phyloP scores from a whole-genome alignment of 2,113 vertebrate species.

The Spea multiplicata region DNA sequence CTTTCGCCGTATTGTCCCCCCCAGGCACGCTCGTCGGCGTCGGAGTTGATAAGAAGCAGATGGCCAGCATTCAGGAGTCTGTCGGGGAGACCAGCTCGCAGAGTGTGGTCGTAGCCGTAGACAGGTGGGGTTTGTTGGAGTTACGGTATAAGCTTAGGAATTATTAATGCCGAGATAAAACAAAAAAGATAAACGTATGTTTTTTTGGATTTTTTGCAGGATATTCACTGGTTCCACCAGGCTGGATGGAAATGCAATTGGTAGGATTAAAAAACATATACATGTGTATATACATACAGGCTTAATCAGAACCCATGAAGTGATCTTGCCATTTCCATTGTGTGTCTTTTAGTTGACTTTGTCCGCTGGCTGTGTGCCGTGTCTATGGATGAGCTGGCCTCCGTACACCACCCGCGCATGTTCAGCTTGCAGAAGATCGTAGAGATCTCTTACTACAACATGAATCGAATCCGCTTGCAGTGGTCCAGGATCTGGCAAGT shows the following conservation, averaged over 20 bases:
- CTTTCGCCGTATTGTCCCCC: slow-evolving; percentile 25
- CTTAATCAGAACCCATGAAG: neutral
- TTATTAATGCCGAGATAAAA: no score
- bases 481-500: slow-evolving; percentile 98
- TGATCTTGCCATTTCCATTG: neutral
- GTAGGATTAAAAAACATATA: slow-evolving; percentile 57
- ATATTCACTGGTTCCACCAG: slow-evolving; percentile 96
- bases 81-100: slow-evolving; percentile 97
- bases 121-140: slow-evolving; percentile 71
- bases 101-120: slow-evolving; percentile 95
- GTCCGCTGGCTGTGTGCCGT: slow-evolving; percentile 94
- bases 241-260: slow-evolving; percentile 93
- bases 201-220: slow-evolving; percentile 63
- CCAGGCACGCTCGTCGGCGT: slow-evolving; percentile 85
- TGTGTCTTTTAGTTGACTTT: slow-evolving; percentile 82
- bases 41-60: slow-evolving; percentile 86
- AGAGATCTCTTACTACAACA: slow-evolving; percentile 98
- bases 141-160: no score
- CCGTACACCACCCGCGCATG: slow-evolving; percentile 91
- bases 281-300: neutral
- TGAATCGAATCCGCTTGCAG: slow-evolving; percentile 95
- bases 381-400: slow-evolving; percentile 96
- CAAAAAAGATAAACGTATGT: no score
- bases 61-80: slow-evolving; percentile 93
- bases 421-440: slow-evolving; percentile 98